phyloP scores from a whole-genome alignment of 1,140 invertebrate genomes.

The Ips typographus region DNA sequence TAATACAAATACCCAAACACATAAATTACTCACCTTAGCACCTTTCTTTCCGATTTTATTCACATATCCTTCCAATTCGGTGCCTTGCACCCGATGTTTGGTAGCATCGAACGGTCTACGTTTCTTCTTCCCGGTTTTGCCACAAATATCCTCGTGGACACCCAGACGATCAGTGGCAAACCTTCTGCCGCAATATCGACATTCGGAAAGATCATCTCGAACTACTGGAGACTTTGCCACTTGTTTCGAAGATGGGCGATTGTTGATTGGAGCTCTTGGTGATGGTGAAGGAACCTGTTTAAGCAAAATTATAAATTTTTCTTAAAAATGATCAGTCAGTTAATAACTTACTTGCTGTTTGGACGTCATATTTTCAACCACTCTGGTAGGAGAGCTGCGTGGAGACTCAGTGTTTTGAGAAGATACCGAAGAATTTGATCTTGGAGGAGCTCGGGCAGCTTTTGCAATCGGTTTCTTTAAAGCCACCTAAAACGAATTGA shows the following conservation, averaged over 20 bases:
- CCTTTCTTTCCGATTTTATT: constrained; percentile 43
- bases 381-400: constrained; percentile 18
- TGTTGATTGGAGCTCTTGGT: constrained; percentile 31
- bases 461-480: constrained; percentile 20
- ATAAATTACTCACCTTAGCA: not conserved
- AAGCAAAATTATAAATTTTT: not conserved
- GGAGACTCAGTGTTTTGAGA: constrained; percentile 21
- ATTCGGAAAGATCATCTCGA: constrained; percentile 55
- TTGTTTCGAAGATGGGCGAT: constrained; percentile 42
- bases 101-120: constrained; percentile 85
- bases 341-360: constrained; percentile 1
- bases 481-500: not conserved
- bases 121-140: constrained; percentile 72
- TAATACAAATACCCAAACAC: too few relatives aligned
- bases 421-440: constrained; percentile 14
- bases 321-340: not conserved
- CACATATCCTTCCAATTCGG: constrained; percentile 78
- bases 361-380: constrained; percentile 12
- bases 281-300: not conserved
- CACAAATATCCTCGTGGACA: constrained; percentile 82
- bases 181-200: constrained; percentile 67
- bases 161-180: constrained; percentile 78
- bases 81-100: constrained; percentile 82
- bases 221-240: constrained; percentile 42
- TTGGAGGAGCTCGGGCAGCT: constrained; percentile 9